phyloP scores from a whole-genome alignment of 2,113 vertebrate species.

The Bolborhynchus lineola region DNA sequence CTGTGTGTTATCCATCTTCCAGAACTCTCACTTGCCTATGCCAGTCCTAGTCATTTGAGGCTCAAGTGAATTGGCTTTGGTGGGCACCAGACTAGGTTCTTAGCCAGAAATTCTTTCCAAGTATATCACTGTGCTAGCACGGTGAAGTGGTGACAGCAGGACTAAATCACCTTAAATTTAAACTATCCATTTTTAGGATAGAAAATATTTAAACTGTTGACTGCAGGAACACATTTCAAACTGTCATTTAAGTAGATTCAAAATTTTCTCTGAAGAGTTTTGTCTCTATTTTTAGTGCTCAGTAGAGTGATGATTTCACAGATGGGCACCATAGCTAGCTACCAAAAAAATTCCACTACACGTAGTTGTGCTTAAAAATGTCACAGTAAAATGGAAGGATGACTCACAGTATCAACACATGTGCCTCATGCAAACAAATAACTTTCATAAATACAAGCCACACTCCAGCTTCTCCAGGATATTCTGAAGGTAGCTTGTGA shows the following conservation, averaged over 20 bases:
- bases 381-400: conserved; percentile 60
- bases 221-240: conserved; percentile 49
- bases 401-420: conserved; percentile 69
- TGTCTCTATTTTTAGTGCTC: conserved; percentile 62
- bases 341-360: conserved; percentile 70
- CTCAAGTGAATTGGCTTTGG: background rate
- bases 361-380: conserved; percentile 74
- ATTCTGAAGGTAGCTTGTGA: background rate
- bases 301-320: conserved; percentile 71
- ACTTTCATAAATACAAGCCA: conserved; percentile 52
- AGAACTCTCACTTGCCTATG: background rate
- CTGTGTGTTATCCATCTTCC: background rate
- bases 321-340: conserved; percentile 71
- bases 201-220: conserved; percentile 64
- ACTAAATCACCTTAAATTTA: conserved; percentile 57
- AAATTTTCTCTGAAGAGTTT: conserved; percentile 55
- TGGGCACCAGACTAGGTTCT: background rate
- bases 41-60: background rate
- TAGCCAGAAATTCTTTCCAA: conserved; percentile 37
- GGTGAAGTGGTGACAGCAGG: conserved; percentile 43
- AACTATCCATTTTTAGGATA: conserved; percentile 41
- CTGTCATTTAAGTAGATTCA: conserved; percentile 41
- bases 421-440: conserved; percentile 56
- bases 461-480: background rate
- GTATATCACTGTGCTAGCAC: conserved; percentile 24